Evolutionary conservation across 2,888 invertebrate genomes (phyloP).

Genomic region (Dasysyrphus tricinctus): DNA sequence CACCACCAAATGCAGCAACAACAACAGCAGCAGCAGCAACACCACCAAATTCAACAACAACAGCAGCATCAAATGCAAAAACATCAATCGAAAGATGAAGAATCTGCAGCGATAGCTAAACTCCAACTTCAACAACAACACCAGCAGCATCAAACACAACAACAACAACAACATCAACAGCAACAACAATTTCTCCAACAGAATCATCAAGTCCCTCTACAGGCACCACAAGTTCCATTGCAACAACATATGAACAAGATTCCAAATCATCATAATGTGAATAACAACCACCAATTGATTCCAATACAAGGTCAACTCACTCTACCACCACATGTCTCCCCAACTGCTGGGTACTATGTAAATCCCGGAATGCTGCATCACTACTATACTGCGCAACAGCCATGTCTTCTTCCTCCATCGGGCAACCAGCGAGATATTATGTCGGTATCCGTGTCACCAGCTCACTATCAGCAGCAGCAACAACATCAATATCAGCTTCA

Average conservation of each 20-base stretch:
- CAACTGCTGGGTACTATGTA: conserved; percentile 60
- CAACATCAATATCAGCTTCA: conserved; percentile 75
- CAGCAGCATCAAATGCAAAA: conserved; percentile 75
- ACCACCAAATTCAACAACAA: conserved; percentile 67
- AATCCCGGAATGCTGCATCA: conserved; percentile 58
- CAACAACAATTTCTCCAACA: conserved; percentile 51
- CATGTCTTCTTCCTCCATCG: conserved; percentile 46
- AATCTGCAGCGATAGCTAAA: conserved; percentile 59
- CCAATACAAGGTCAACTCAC: conserved; percentile 54
- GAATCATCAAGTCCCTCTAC: conserved; percentile 26
- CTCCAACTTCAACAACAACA: conserved; percentile 57
- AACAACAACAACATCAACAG: conserved; percentile 57
- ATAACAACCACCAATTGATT: conserved; percentile 63
- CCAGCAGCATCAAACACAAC: conserved; percentile 77
- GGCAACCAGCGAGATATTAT: conserved; percentile 54
- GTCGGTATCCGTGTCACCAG: conserved; percentile 50
- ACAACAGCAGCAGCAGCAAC: conserved; percentile 76
- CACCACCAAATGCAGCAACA: conserved; percentile 12
- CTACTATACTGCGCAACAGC: conserved; percentile 56
- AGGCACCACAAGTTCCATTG: conserved; percentile 40
- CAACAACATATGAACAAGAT: conserved; percentile 54
- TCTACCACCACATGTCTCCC: conserved; percentile 55
- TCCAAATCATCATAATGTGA: conserved; percentile 49
- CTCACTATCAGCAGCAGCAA: conserved; percentile 58
- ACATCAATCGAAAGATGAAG: conserved; percentile 33